Conservation (phyloP, 2,888 invertebrate genomes). For the Formica aserva region DNA sequence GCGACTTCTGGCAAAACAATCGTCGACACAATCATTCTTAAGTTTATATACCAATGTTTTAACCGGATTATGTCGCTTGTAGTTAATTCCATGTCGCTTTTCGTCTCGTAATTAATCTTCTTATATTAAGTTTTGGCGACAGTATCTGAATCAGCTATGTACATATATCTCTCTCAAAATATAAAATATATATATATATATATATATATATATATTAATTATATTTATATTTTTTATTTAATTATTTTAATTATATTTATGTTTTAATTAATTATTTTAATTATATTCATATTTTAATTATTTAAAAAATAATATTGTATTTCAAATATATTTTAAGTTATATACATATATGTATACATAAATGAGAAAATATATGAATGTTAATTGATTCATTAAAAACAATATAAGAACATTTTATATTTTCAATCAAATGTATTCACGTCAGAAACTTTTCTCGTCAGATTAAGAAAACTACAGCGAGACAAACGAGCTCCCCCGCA, state of each 20-base stretch:
- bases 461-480: not conserved
- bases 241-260: too few species aligned
- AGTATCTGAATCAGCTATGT: not conserved
- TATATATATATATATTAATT: not conserved
- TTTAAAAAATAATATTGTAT: too few species aligned
- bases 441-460: not conserved
- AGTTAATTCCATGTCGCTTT: conserved; percentile 33
- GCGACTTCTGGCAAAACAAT: conserved; percentile 67
- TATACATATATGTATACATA: not conserved
- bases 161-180: not conserved
- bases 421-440: not conserved
- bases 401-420: not conserved
- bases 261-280: too few species aligned
- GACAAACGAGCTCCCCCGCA: not conserved
- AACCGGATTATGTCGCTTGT: conserved; percentile 65
- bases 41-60: conserved; percentile 61
- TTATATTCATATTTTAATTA: too few species aligned
- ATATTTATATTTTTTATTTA: too few species aligned
- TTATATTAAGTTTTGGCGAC: conserved; percentile 4
- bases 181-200: too few species aligned
- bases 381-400: not conserved
- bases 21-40: conserved; percentile 61
- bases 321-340: too few species aligned
- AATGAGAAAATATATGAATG: not conserved
- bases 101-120: conserved; percentile 24